Evolutionary conservation across 2,113 vertebrate species (phyloP).

Genomic region (Plectropomus leopardus): DNA sequence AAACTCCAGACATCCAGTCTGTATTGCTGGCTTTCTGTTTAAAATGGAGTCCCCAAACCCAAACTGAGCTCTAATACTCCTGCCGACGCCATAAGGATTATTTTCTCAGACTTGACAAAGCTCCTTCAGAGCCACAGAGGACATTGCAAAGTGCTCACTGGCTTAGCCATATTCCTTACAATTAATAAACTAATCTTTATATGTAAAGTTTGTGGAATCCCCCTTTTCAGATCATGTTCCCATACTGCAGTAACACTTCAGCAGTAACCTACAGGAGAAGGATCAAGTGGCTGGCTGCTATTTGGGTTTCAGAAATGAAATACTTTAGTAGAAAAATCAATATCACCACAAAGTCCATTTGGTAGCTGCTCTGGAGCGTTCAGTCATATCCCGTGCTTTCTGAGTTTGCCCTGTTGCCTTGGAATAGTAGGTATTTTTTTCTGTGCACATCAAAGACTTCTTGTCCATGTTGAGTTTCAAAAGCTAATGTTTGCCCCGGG

Average conservation of each 20-base stretch:
- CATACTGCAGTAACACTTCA: neutral
- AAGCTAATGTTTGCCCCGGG: neutral
- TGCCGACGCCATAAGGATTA: neutral
- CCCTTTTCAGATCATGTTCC: neutral
- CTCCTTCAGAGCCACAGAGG: too few species aligned
- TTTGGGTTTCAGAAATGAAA: neutral
- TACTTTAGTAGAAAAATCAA: neutral
- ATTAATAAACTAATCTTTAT: too few species aligned
- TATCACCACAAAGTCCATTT: neutral
- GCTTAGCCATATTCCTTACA: too few species aligned
- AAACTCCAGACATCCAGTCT: too few species aligned
- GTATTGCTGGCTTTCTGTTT: too few species aligned
- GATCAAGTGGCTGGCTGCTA: neutral
- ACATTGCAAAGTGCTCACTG: neutral
- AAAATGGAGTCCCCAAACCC: too few species aligned
- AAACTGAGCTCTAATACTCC: neutral
- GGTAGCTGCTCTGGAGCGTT: neutral
- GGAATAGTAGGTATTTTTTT: neutral
- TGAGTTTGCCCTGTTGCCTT: neutral
- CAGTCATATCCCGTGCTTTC: neutral
- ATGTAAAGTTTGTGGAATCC: too few species aligned
- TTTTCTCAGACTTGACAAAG: neutral
- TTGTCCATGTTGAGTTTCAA: neutral
- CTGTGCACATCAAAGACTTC: neutral
- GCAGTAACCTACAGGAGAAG: neutral